Evolutionary conservation across 2,113 vertebrate species (phyloP).

Genomic region (Pelecanus crispus): DNA sequence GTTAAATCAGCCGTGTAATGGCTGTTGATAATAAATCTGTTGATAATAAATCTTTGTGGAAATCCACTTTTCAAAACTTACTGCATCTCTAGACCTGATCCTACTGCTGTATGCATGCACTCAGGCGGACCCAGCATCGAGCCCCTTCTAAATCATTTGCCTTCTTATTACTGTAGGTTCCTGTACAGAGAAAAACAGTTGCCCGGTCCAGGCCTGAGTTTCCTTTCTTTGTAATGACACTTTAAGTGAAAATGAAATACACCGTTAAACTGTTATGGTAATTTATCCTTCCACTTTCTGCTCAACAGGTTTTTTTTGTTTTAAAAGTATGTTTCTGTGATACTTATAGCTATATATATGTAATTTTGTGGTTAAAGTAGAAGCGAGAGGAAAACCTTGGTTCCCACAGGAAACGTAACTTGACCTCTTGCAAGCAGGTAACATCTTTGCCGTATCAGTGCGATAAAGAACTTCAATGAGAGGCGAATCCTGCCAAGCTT

Average conservation of each 20-base stretch:
- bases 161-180: background rate
- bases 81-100: background rate
- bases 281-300: constrained; percentile 38
- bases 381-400: constrained; percentile 41
- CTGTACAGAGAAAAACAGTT: background rate
- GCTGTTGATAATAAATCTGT: background rate
- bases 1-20: background rate
- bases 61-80: background rate
- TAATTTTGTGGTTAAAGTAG: constrained; percentile 42
- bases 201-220: background rate
- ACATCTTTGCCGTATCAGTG: background rate
- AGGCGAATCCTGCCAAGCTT: constrained; percentile 24
- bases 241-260: constrained; percentile 1
- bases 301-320: constrained; percentile 54
- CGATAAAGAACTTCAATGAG: constrained; percentile 44
- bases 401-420: constrained; percentile 47
- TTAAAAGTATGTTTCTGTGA: constrained; percentile 32
- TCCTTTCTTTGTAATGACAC: background rate
- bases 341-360: constrained; percentile 49
- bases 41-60: background rate
- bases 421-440: constrained; percentile 10
- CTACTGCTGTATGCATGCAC: background rate
- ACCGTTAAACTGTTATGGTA: constrained; percentile 27
- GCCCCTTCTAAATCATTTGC: background rate
- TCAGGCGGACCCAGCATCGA: accelerated